These are phyloP conservation scores for Andrena praecox DNA, from an alignment of 2,888 invertebrate genomes.

Conservation along the genomic window DNA sequence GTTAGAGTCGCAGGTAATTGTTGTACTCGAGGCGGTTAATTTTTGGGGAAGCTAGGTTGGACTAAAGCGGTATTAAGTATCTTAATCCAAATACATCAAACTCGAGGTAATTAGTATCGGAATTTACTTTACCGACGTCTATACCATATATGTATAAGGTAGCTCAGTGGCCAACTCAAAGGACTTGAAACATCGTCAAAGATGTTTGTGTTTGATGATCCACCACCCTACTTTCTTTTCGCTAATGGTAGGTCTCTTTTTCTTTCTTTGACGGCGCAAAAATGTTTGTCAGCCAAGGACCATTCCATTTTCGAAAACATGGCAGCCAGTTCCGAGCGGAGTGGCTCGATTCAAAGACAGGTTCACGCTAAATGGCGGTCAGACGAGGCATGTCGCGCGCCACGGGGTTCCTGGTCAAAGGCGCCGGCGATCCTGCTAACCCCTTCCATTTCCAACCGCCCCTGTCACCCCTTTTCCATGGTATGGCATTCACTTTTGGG, in stretches of 20 bases:
- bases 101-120: too few relatives aligned
- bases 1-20: conserved; percentile 26
- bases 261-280: conserved; percentile 7
- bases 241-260: background rate
- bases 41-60: background rate
- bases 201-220: background rate
- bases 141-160: too few relatives aligned
- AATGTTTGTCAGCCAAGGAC: conserved; percentile 19
- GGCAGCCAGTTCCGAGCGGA: conserved; percentile 68
- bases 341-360: conserved; percentile 75
- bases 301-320: conserved; percentile 77
- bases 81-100: too few relatives aligned
- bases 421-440: conserved; percentile 77
- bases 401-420: conserved; percentile 82
- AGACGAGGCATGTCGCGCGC: conserved; percentile 83
- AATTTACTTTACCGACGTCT: too few relatives aligned
- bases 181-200: background rate
- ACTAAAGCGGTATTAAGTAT: too few relatives aligned
- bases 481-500: conserved; percentile 59
- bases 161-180: background rate
- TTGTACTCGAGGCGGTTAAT: background rate
- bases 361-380: conserved; percentile 84
- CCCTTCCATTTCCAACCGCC: conserved; percentile 52
- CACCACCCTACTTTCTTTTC: too few relatives aligned
- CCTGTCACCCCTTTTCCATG: conserved; percentile 59